Evolutionary conservation across 1,140 invertebrate species (phyloP), one percentile per base, ranked within the genome.

Genomic region (Arion vulgaris): DNA sequence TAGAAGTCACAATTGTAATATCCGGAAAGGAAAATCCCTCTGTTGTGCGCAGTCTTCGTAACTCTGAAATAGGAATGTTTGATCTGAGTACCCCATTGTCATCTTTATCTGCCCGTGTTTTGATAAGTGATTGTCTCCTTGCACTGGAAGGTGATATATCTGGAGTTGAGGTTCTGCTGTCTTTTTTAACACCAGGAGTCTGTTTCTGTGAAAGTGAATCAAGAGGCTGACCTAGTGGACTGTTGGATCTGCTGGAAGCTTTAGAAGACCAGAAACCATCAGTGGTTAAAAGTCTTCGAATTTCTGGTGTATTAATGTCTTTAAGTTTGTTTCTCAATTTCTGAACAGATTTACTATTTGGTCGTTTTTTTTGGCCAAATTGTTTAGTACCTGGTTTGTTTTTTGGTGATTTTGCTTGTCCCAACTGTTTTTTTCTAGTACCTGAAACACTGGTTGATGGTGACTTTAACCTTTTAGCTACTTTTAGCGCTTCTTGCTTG

Each of bases 221-320:
- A 36, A 34, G 15, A 62, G 32, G 17, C 32, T 36, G 23, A 32
- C 26, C 49, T 57, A 39, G 39, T 53, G 74, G 74, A 57, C 76
- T 78, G 36, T 26, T 66, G 32, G 76, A 41, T 26, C 76, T 62
- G 26, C 62, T 62, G 4, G 4, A 1, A n/a, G 51, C 15, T 57
- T 76, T 76, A 26, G 74, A 53, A 51, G 74, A 76, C 51, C 51
- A 62, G 32, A 78, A 78, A 66, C 76, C 76, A 66, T 68, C 62
- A 57, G 53, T 78, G n/a, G 76, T 78, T 23, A 32, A 28, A 32
- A 78, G 76, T 26, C 76, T 23, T 68, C 26, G 66, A 28, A 78
- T 66, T 78, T 78, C 76, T 62, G 32, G 2, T 38, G 53, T 66
- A 15, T 36, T 0, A 19, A 1, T 53, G 17, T 78, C 57, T 51